Percentiles rank a stretch among this genome's conserved stretches.
Conservation (phyloP, 2,113 vertebrate species). For the Eleginops maclovinus region DNA sequence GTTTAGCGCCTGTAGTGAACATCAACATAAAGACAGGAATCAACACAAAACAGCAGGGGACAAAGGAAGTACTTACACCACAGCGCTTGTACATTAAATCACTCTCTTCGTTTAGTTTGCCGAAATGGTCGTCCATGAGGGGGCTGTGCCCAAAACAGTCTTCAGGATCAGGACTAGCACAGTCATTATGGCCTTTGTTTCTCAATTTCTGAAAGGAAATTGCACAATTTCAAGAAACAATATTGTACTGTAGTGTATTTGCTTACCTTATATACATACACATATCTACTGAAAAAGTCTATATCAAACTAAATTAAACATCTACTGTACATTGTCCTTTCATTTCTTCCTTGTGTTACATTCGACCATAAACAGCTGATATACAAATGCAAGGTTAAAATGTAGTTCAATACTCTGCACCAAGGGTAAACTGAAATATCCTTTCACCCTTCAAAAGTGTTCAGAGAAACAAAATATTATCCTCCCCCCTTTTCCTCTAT, state of each 20-base stretch:
- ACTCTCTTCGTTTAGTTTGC: constrained; percentile 99
- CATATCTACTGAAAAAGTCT: constrained; percentile 3
- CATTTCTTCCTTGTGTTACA: background rate
- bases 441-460: constrained; percentile 59
- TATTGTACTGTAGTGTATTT: constrained; percentile 35
- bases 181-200: constrained; percentile 99
- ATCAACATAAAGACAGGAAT: constrained; percentile 97
- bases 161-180: constrained; percentile 98
- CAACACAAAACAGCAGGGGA: constrained; percentile 96
- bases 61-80: constrained; percentile 98
- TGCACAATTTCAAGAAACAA: constrained; percentile 93
- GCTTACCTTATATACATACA: constrained; percentile 22
- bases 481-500: constrained; percentile 37
- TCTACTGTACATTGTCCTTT: background rate
- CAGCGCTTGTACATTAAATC: constrained; percentile 99
- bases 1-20: constrained; percentile 99
- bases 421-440: constrained; percentile 61
- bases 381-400: constrained; percentile 14
- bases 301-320: background rate
- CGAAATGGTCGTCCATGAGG: constrained; percentile 98
- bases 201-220: constrained; percentile 99
- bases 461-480: constrained; percentile 59
- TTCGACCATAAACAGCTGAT: background rate
- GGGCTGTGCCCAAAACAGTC: constrained; percentile 99
- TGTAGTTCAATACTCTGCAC: constrained; percentile 13